Base-by-base conservation (phyloP, 2,113 vertebrate genomes). In the Turnix velox region DNA sequence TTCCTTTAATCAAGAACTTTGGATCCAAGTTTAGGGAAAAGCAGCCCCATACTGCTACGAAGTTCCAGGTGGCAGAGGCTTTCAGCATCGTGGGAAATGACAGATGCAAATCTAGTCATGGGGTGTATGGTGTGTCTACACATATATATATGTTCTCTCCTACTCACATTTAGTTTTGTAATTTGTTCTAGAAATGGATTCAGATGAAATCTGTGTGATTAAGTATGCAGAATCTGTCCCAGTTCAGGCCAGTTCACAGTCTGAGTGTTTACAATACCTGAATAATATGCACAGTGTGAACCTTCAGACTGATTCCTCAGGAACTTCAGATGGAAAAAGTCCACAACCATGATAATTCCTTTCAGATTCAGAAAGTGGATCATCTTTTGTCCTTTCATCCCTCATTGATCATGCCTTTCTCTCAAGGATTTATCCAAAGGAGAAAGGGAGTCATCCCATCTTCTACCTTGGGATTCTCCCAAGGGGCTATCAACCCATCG, bases 111-210 rank as follows among this genome's bases (percentile, higher is more conserved):
- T 52, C 33, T 58, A n/a, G 16, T 7, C 52, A 9, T 8, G 37
- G 14, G 31, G 4, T 7, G 15, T 14, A 46, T 18, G 23, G 23
- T 18, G 3, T 27, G 33, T 18, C 51, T 77, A 68, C 43, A 69
- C 20, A 30, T 0, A 0, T 12, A 0, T 11, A 18, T 24, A 8
- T 66, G 12, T 54, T 31, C 27, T 76, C 33, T 65, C 16, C 62
- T 43, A n/a, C 16, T 75, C 25, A 9, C 7, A 31, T 67, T 42
- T 33, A 40, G 33, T 62, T 69, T 45, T 37, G 65, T 25, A 18
- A 55, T 25, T 8, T 46, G 16, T 52, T 79, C 14, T 18, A 35
- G 24, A 63, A 54, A 55, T 19, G 14, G 39, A 49, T 75, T 87
- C 48, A 45, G n/a, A 9, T 31, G 1, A 74, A 63, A 54, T 33